Conservation (phyloP, 2,888 invertebrate genomes). For the Hydraecia micacea region DNA sequence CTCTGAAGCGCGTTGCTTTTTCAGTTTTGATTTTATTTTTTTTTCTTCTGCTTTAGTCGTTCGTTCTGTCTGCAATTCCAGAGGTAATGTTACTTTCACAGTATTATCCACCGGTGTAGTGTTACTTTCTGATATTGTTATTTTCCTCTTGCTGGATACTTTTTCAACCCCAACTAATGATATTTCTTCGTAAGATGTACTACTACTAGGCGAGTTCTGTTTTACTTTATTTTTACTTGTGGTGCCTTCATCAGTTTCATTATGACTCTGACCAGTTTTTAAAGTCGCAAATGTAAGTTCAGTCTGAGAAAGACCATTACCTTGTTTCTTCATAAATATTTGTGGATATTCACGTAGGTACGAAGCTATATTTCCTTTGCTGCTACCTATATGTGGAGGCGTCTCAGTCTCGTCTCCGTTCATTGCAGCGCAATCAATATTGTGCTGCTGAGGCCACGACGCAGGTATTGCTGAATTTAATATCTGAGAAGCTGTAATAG, state of each 20-base stretch:
- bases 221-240: slow-evolving; percentile 19
- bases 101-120: slow-evolving; percentile 14
- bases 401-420: slow-evolving; percentile 77
- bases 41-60: not conserved
- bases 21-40: not conserved
- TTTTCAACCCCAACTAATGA: slow-evolving; percentile 28
- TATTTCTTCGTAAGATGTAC: slow-evolving; percentile 38
- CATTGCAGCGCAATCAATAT: slow-evolving; percentile 66
- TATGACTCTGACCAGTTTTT: slow-evolving; percentile 34
- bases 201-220: slow-evolving; percentile 4
- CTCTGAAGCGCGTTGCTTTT: slow-evolving; percentile 1
- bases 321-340: slow-evolving; percentile 82
- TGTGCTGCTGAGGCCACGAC: slow-evolving; percentile 53
- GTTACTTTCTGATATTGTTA: slow-evolving; percentile 6
- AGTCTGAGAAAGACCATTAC: slow-evolving; percentile 67
- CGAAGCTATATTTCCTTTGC: slow-evolving; percentile 77
- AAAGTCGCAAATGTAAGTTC: slow-evolving; percentile 46
- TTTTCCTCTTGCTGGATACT: slow-evolving; percentile 36
- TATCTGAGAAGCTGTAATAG: slow-evolving; percentile 62
- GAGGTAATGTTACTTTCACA: slow-evolving; percentile 3
- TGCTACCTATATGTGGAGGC: slow-evolving; percentile 77
- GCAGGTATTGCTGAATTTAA: slow-evolving; percentile 59
- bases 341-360: slow-evolving; percentile 85
- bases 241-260: slow-evolving; percentile 37
- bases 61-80: slow-evolving; percentile 16